phyloP scores from a whole-genome alignment of 1,140 invertebrate species.

The Aphelinus certus region DNA sequence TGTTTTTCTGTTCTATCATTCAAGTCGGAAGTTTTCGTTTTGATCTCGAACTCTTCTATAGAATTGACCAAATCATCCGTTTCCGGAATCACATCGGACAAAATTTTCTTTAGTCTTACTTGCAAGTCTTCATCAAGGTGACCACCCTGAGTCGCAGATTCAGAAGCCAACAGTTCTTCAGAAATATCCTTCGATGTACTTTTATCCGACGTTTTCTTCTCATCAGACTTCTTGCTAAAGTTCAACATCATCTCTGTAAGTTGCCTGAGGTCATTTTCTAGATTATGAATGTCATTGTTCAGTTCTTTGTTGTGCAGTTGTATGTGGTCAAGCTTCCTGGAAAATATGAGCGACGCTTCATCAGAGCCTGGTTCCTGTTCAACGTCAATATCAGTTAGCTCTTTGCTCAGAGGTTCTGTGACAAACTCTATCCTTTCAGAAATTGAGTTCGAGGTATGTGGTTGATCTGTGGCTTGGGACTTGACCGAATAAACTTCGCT shows the following conservation, averaged over 20 bases:
- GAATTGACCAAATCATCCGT: conserved; percentile 38
- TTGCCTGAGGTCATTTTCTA: conserved; percentile 60
- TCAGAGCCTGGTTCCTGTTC: neutral
- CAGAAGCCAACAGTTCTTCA: conserved; percentile 45
- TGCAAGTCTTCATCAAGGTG: conserved; percentile 21
- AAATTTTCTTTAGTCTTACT: conserved; percentile 39
- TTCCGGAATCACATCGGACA: conserved; percentile 44
- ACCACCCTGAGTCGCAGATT: conserved; percentile 1
- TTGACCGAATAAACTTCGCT: conserved; percentile 42
- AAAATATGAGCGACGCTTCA: conserved; percentile 42
- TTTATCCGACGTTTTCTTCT: conserved; percentile 40
- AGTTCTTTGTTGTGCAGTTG: conserved; percentile 59
- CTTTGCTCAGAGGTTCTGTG: neutral
- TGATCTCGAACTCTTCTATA: conserved; percentile 53
- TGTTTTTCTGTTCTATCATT: neutral
- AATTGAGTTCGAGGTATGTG: neutral
- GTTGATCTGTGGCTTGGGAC: neutral
- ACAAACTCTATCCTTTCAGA: conserved; percentile 22
- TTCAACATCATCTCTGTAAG: conserved; percentile 62
- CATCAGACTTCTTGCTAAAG: conserved; percentile 56
- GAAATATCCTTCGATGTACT: conserved; percentile 55
- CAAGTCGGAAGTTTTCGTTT: conserved; percentile 53
- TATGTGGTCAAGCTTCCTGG: conserved; percentile 52
- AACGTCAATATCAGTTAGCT: conserved; percentile 13
- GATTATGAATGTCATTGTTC: conserved; percentile 58